Conservation (phyloP, 2,888 invertebrate genomes). For the Oscheius myriophilus region DNA sequence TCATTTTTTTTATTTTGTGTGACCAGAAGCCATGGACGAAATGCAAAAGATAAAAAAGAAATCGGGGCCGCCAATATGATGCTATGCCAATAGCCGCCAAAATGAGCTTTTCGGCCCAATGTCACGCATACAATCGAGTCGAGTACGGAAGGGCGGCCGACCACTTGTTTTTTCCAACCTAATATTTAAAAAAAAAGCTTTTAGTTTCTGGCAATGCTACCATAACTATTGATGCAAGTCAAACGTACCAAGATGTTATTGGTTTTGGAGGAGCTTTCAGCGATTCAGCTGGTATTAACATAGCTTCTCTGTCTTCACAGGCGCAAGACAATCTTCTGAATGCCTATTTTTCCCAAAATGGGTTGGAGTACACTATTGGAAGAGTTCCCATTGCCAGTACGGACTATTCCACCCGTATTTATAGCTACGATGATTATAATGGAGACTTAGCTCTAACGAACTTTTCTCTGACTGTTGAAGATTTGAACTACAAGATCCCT, state of each 20-base stretch:
- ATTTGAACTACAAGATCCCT: slow-evolving; percentile 75
- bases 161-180: background rate
- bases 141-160: background rate
- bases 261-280: slow-evolving; percentile 91
- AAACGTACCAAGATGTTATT: slow-evolving; percentile 78
- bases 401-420: slow-evolving; percentile 84
- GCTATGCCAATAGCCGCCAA: too few species aligned
- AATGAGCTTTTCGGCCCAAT: too few species aligned
- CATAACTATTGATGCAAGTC: slow-evolving; percentile 33
- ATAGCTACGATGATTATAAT: slow-evolving; percentile 81
- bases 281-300: slow-evolving; percentile 72
- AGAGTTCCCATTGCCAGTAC: slow-evolving; percentile 85
- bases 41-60: too few species aligned
- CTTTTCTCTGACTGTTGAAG: slow-evolving; percentile 79
- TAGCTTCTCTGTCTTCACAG: slow-evolving; percentile 29
- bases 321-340: slow-evolving; percentile 11
- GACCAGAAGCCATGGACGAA: too few species aligned
- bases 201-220: slow-evolving; percentile 1
- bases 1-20: too few species aligned
- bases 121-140: background rate
- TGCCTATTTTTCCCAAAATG: slow-evolving; percentile 70
- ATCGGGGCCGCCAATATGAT: too few species aligned
- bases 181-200: background rate
- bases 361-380: slow-evolving; percentile 82
- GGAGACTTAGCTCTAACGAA: slow-evolving; percentile 74